Evolutionary conservation across 2,888 invertebrate genomes (phyloP).

Genomic region (Hypena proboscidalis): DNA sequence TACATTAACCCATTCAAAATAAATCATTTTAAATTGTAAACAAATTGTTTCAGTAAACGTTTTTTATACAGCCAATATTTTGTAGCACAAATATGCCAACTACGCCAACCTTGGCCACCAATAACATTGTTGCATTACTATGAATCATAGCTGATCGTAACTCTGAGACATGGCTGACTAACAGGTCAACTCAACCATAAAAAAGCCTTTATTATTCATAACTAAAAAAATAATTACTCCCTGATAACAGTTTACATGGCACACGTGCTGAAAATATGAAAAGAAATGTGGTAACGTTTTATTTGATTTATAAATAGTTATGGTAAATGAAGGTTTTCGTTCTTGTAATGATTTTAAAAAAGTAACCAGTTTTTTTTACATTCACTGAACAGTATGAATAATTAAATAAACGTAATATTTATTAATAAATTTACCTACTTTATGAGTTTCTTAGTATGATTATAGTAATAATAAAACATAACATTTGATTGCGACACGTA

Average conservation of each 20-base stretch:
- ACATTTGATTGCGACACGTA: no score
- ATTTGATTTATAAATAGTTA: conserved; percentile 3
- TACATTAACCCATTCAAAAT: no score
- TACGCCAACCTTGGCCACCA: conserved; percentile 16
- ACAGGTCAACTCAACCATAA: conserved; percentile 20
- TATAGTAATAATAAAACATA: no score
- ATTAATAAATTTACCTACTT: no score
- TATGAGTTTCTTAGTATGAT: no score
- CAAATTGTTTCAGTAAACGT: no score
- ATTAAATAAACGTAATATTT: no score
- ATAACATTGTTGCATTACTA: conserved; percentile 12
- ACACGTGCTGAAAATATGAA: conserved; percentile 3
- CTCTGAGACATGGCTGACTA: conserved; percentile 12
- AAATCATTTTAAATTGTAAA: no score
- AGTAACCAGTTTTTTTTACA: no score
- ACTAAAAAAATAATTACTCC: conserved; percentile 21
- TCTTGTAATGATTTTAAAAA: no score
- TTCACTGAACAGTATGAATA: no score
- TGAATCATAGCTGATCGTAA: conserved; percentile 26
- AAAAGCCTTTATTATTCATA: conserved; percentile 3
- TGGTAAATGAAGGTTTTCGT: neutral
- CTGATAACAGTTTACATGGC: conserved; percentile 18
- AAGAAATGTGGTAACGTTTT: conserved; percentile 4
- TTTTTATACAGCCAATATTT: neutral
- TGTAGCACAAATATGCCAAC: conserved; percentile 7